Base-by-base conservation (phyloP, 2,113 vertebrate genomes). In the Camelus dromedarius region DNA sequence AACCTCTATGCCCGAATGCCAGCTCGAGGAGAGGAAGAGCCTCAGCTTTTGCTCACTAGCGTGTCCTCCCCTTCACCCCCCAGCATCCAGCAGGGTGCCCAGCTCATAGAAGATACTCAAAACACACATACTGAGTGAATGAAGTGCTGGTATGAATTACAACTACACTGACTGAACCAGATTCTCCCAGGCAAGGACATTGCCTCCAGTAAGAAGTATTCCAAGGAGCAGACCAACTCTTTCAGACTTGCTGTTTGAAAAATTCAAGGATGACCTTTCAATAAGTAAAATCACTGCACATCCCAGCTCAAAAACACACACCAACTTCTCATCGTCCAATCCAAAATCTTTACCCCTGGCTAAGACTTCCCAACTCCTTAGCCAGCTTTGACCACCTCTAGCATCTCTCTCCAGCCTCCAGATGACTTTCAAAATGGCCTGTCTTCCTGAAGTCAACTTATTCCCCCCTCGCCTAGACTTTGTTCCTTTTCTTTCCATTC, bases 241-340 rank as follows among this genome's bases (percentile, higher is more conserved):
- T 35, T 38, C 64, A 48, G 48, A 92, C 84, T 84, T 66, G 54
- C 30, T 92, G 46, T 70, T 69, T 38, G 93, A 84, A 95, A 92
- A 84, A 48, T 72, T 84, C 19, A 35, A 90, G 73, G 46, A 80
- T 69, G 18, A 60, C 48, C 64, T 79, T 79, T 79, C 38, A 67
- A 0, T 80, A 80, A 92, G 28, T 73, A 95, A 93, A 93, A 79
- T 60, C 38, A 64, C 14, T 84, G 69, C 52, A 70, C 64, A 52
- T 35, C 32, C 70, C 54, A 86, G 42, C 54, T 84, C 70, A 89
- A 70, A 83, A 83, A 54, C 46, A 30, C 18, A 48, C 32, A 62
- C 26, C 38, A 60, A 50, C 38, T 85, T 32, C 79, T 73, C 35
- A 48, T 10, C 84, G 62, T 52, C 70, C 26, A 54, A 42, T 48